These are phyloP conservation scores for Anoplolepis gracilipes DNA, from an alignment of 1,140 invertebrate species.

Conservation along the genomic window DNA sequence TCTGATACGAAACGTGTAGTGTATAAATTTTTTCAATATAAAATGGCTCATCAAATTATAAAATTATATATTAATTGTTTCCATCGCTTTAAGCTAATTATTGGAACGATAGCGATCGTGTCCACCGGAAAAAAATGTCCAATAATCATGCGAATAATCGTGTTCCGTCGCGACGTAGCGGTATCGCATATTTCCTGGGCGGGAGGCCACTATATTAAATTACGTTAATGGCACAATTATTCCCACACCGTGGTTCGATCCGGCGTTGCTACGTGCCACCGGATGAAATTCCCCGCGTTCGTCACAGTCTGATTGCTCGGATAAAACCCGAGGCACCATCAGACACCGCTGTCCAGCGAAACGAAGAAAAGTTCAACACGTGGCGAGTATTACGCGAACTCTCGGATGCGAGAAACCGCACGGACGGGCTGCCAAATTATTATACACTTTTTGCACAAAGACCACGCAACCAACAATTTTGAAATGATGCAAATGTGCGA, in stretches of 20 bases:
- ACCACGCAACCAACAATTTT: background rate
- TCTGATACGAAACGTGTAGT: background rate
- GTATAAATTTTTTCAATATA: background rate
- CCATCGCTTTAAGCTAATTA: conserved; percentile 21
- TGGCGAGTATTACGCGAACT: background rate
- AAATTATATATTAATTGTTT: conserved; percentile 14
- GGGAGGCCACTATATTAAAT: conserved; percentile 46
- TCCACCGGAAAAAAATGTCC: background rate
- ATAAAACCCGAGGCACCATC: conserved; percentile 28
- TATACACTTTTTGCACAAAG: conserved; percentile 16
- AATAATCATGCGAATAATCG: conserved; percentile 39
- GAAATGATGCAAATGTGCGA: background rate
- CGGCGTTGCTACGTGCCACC: conserved; percentile 45
- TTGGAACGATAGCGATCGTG: conserved; percentile 17
- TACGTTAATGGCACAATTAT: conserved; percentile 54
- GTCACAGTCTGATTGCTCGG: conserved; percentile 72
- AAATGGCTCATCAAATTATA: conserved; percentile 18
- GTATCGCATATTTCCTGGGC: conserved; percentile 45
- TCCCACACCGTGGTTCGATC: conserved; percentile 34
- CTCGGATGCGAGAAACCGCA: conserved; percentile 32
- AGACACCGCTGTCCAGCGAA: conserved; percentile 12
- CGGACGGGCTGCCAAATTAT: conserved; percentile 27
- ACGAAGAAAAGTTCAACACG: conserved; percentile 30
- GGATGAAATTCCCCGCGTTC: conserved; percentile 60
- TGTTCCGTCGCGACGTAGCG: conserved; percentile 10